Evolutionary conservation across 2,888 invertebrate genomes (phyloP).

Genomic region (Xanthia togata): DNA sequence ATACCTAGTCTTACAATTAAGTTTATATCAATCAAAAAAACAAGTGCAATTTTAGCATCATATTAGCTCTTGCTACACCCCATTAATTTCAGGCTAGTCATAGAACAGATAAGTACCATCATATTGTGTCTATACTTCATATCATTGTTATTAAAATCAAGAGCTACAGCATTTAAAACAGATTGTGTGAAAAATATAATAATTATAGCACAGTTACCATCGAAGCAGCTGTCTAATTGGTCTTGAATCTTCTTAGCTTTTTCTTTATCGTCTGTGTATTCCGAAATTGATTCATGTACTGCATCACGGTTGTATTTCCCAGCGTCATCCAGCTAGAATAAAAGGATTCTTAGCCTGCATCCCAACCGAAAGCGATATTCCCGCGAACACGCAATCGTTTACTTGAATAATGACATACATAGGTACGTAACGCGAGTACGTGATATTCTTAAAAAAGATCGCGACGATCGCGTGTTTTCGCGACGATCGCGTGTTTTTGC

Average conservation of each 20-base stretch:
- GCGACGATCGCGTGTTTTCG: not conserved
- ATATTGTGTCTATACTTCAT: not conserved
- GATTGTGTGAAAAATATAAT: not conserved
- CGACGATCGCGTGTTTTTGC: not conserved
- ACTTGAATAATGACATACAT: not conserved
- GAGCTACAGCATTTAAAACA: not conserved
- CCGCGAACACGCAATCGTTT: not conserved
- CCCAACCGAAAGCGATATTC: not conserved
- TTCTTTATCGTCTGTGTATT: constrained; percentile 23
- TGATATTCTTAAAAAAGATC: not conserved
- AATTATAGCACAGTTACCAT: constrained; percentile 40
- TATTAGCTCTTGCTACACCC: not conserved
- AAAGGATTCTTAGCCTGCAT: not conserved
- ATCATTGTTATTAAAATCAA: not conserved
- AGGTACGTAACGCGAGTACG: not conserved
- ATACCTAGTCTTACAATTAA: too few species aligned
- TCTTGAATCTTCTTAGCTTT: constrained; percentile 19
- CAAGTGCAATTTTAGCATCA: not conserved
- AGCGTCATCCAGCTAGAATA: constrained; percentile 40
- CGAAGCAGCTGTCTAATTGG: constrained; percentile 44
- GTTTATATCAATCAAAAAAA: not conserved
- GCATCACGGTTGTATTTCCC: constrained; percentile 34
- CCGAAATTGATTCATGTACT: constrained; percentile 6
- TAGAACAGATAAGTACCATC: not conserved
- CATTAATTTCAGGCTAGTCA: not conserved